Conservation (phyloP, 2,888 invertebrate species). For the Ferrisia virgata region DNA sequence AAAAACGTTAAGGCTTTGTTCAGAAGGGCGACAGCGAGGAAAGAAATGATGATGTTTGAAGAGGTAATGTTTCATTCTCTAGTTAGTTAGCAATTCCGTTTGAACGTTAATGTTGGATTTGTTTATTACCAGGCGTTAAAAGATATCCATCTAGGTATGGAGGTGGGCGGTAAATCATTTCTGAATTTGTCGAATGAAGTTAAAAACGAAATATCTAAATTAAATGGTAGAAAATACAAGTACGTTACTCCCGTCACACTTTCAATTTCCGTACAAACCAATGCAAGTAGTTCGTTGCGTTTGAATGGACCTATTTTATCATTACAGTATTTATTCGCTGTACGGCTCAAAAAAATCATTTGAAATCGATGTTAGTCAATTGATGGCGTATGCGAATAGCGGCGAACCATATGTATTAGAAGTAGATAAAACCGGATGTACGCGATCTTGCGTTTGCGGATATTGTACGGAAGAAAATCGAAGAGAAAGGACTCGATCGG, state of each 20-base stretch:
- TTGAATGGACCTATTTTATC: neutral
- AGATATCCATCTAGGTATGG: neutral
- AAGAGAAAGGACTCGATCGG: neutral
- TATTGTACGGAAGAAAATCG: slow-evolving; percentile 33
- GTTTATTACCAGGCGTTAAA: slow-evolving; percentile 4
- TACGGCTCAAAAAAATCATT: neutral
- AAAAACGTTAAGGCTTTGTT: slow-evolving; percentile 46
- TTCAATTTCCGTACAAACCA: neutral
- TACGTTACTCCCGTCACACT: neutral
- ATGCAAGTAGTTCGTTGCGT: neutral
- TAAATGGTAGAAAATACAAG: slow-evolving; percentile 36
- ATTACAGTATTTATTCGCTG: neutral
- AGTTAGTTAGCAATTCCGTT: neutral
- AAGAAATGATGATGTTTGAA: slow-evolving; percentile 7
- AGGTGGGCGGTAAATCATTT: neutral
- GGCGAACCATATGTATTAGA: neutral
- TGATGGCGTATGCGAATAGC: neutral
- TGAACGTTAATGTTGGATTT: neutral
- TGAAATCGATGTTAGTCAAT: slow-evolving; percentile 13
- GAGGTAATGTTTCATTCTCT: neutral
- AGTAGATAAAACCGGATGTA: slow-evolving; percentile 29
- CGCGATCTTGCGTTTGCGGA: slow-evolving; percentile 6
- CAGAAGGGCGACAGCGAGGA: slow-evolving; percentile 35
- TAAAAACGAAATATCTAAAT: neutral
- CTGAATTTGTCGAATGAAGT: neutral